phyloP scores from a whole-genome alignment of 2,888 invertebrate species.

The Tuta absoluta region DNA sequence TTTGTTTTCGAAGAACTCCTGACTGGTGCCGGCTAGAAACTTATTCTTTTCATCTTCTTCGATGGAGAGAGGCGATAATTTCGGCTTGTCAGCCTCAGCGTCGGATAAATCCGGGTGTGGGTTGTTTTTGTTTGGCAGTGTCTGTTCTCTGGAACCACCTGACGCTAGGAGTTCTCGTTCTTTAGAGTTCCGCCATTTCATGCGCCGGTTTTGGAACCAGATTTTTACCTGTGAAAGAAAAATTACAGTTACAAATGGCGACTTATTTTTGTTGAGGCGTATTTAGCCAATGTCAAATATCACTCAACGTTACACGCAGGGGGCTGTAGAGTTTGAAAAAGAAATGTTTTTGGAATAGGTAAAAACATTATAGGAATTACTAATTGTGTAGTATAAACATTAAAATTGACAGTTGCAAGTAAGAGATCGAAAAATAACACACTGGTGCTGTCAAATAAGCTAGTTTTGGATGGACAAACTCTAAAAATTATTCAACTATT shows the following conservation, averaged over 20 bases:
- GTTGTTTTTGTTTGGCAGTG: conserved; percentile 97
- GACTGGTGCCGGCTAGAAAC: conserved; percentile 53
- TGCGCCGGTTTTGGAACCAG: conserved; percentile 97
- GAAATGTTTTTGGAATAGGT: no score
- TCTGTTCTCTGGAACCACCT: conserved; percentile 96
- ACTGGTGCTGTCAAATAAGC: no score
- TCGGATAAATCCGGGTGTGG: conserved; percentile 89
- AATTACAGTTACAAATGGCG: neutral
- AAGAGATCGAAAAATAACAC: no score
- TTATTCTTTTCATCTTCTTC: conserved; percentile 65
- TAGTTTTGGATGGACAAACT: no score
- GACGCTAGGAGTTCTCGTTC: conserved; percentile 96
- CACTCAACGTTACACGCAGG: no score
- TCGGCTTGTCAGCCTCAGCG: conserved; percentile 90
- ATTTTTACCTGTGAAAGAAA: conserved; percentile 80
- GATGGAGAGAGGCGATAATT: conserved; percentile 82
- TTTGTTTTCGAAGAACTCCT: conserved; percentile 61
- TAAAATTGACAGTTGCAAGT: no score
- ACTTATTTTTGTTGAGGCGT: neutral
- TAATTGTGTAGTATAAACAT: no score
- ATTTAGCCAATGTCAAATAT: no score
- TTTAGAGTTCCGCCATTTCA: conserved; percentile 99
- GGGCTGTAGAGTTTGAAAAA: no score
- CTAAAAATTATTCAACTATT: neutral
- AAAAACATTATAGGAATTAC: no score